Evolutionary conservation across 1,140 invertebrate species (phyloP), one percentile per base, ranked within the genome.

Genomic region (Chironomus striatipennis): DNA sequence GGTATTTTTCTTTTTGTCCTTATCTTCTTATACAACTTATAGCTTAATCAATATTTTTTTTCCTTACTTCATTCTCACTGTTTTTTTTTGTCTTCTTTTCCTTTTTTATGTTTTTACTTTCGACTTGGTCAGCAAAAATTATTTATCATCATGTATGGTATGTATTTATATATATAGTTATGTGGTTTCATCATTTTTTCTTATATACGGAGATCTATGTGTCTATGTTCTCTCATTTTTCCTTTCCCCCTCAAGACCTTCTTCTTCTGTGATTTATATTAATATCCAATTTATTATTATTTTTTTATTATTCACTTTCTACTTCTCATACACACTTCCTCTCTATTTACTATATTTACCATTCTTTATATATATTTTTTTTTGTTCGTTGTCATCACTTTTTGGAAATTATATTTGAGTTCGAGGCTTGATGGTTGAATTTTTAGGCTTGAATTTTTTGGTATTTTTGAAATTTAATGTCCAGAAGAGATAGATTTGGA

Each of bases 101-200:
- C 24, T 34, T 34, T 34, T 57, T 57, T 12, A 10, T 57, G 9
- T 12, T 70, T 70, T 70, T 70, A 20, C 17, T 70, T 70, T 70
- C 65, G 65, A 70, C 65, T 70, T 70, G 65, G 65, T 70, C 65
- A 70, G 65, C 65, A 70, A 21, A 70, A 70, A 70, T 20, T 70
- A 70, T 18, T 70, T 57, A 57, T 57, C 47, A 57, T 12, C n/a
- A n/a, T 12, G 47, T 57, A 57, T 57, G 47, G 9, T 57, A 57
- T 57, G 47, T 57, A 57, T 34, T 34, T 34, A 34, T 34, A 34
- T 34, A 57, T 57, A 57, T 57, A 57, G 47, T 47, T 57, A 57
- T 57, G 47, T 57, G 47, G 47, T n/a, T 57, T 57, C n/a, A n/a
- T 57, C n/a, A n/a, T 57, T 57, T n/a, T 57, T 57, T 12, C 15